Evolutionary conservation across 92 coral and sea anemone genomes (phyloP).

Genomic region (Palythoa heliodiscus): DNA sequence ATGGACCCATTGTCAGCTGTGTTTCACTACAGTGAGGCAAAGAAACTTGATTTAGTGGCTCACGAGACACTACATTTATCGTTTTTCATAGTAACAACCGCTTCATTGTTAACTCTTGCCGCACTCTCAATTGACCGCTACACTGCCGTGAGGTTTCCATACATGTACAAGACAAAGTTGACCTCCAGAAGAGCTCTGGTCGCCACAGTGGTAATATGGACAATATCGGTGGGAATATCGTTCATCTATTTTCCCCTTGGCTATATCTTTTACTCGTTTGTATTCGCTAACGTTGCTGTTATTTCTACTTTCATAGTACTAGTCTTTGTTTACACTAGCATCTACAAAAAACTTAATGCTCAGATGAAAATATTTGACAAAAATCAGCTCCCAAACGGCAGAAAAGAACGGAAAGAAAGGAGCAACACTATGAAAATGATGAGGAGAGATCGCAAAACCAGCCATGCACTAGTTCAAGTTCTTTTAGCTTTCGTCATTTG

Average conservation of each 20-base stretch:
- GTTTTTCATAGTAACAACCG: slow-evolving; percentile 78
- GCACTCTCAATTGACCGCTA: slow-evolving; percentile 85
- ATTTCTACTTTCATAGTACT: slow-evolving; percentile 78
- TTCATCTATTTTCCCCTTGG: slow-evolving; percentile 77
- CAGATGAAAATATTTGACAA: slow-evolving; percentile 44
- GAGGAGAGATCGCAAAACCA: slow-evolving; percentile 19
- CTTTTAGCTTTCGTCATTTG: slow-evolving; percentile 49
- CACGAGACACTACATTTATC: slow-evolving; percentile 66
- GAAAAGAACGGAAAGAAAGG: background rate
- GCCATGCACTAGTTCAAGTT: slow-evolving; percentile 26
- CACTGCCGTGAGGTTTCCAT: slow-evolving; percentile 71
- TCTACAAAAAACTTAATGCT: slow-evolving; percentile 51
- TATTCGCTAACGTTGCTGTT: slow-evolving; percentile 86
- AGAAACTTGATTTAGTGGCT: slow-evolving; percentile 55
- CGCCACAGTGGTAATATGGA: slow-evolving; percentile 72
- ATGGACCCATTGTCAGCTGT: slow-evolving; percentile 84
- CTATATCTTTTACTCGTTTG: slow-evolving; percentile 68
- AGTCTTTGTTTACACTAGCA: slow-evolving; percentile 73
- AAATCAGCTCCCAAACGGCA: background rate
- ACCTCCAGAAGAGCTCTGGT: slow-evolving; percentile 64
- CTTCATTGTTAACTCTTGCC: slow-evolving; percentile 78
- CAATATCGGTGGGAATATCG: slow-evolving; percentile 60
- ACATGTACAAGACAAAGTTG: slow-evolving; percentile 64
- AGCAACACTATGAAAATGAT: background rate
- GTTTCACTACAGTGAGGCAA: slow-evolving; percentile 75